Evolutionary conservation across 1,140 invertebrate species (phyloP).

Genomic region (Drosophila mojavensis): DNA sequence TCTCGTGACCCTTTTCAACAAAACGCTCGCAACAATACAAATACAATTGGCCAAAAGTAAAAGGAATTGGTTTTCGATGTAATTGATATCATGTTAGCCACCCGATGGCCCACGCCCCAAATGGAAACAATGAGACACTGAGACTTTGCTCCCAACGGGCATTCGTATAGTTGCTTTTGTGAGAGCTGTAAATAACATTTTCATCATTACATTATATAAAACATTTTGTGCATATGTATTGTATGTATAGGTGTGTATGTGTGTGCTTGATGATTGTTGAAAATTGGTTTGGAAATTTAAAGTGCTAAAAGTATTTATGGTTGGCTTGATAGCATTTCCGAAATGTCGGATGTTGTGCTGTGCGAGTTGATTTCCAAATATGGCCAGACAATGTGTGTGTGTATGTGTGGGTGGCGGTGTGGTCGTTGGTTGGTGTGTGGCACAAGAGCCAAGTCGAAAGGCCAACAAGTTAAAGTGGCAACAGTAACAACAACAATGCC

Average conservation of each 20-base stretch:
- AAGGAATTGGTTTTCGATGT: slow-evolving; percentile 66
- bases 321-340: slow-evolving; percentile 69
- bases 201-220: slow-evolving; percentile 74
- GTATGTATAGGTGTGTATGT: neutral
- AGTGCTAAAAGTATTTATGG: slow-evolving; percentile 77
- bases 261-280: slow-evolving; percentile 38
- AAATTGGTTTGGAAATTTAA: slow-evolving; percentile 76
- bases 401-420: neutral
- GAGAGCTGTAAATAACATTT: slow-evolving; percentile 75
- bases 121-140: slow-evolving; percentile 24
- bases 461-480: slow-evolving; percentile 39
- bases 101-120: slow-evolving; percentile 28
- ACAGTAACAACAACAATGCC: slow-evolving; percentile 36
- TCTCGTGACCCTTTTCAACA: slow-evolving; percentile 42
- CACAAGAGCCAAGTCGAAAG: slow-evolving; percentile 29
- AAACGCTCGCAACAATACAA: slow-evolving; percentile 32
- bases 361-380: slow-evolving; percentile 52
- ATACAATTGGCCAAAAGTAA: slow-evolving; percentile 50
- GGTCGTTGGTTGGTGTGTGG: neutral
- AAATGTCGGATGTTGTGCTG: slow-evolving; percentile 39
- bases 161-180: slow-evolving; percentile 44
- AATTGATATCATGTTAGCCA: slow-evolving; percentile 66
- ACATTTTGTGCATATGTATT: slow-evolving; percentile 14
- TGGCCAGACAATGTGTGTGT: slow-evolving; percentile 10
- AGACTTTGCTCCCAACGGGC: neutral